A percentile compares a stretch with the other conserved stretches of the same genome.
These are phyloP conservation scores for Spodoptera littoralis DNA, from an alignment of 2,888 invertebrate genomes.

Conservation along the genomic window DNA sequence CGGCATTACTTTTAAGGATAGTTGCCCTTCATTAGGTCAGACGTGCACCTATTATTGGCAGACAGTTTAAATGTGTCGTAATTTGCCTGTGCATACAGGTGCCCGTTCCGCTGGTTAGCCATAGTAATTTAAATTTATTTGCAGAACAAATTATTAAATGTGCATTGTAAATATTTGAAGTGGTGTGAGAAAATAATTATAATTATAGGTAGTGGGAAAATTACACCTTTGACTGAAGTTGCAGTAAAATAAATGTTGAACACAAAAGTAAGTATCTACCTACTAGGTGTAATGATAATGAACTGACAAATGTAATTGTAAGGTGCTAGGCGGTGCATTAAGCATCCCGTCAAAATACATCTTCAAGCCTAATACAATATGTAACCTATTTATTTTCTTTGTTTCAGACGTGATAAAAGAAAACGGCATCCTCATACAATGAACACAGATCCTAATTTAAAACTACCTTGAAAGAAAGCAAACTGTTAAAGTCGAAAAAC, in stretches of 20 bases:
- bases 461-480: conserved; percentile 31
- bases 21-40: conserved; percentile 72
- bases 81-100: conserved; percentile 49
- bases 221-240: no score
- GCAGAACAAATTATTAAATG: conserved; percentile 28
- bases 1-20: conserved; percentile 68
- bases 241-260: no score
- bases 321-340: no score
- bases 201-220: no score
- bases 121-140: conserved; percentile 28
- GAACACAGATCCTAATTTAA: conserved; percentile 33
- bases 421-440: conserved; percentile 8
- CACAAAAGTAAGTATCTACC: no score
- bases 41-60: conserved; percentile 58
- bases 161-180: conserved; percentile 6
- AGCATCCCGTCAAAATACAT: no score
- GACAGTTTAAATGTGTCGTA: conserved; percentile 54
- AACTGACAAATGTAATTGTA: no score
- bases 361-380: no score
- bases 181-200: not conserved
- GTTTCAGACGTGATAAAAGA: conserved; percentile 25
- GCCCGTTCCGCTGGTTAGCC: conserved; percentile 26
- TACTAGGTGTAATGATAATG: no score
- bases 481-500: conserved; percentile 40
- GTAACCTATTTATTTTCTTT: conserved; percentile 12